phyloP scores from a whole-genome alignment of 2,113 vertebrate genomes.

The Campylomormyrus numenius region DNA sequence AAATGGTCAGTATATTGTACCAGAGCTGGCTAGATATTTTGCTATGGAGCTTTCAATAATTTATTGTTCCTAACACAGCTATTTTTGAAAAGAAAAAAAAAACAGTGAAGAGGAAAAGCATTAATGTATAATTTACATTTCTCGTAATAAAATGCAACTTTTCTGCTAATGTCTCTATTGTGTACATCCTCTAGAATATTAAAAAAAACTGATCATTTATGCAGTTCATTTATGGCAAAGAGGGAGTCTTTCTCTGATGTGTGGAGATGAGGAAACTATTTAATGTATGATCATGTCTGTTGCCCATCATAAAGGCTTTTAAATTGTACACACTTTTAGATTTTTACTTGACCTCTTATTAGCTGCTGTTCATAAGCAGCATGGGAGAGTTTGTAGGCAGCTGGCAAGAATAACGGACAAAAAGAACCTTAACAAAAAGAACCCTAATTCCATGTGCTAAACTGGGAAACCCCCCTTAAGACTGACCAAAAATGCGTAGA shows the following conservation, averaged over 20 bases:
- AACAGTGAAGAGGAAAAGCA: constrained; percentile 6
- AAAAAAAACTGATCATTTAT: neutral
- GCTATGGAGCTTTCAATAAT: constrained; percentile 38
- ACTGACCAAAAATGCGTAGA: neutral
- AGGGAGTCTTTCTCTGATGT: neutral
- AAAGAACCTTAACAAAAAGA: neutral
- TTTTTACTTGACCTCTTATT: neutral
- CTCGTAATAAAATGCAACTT: constrained; percentile 50
- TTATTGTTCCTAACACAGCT: constrained; percentile 42
- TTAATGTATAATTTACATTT: constrained; percentile 47
- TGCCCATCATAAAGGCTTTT: neutral
- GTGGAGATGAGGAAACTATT: neutral
- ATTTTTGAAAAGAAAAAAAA: constrained; percentile 38
- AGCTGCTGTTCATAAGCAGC: neutral
- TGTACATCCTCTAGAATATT: neutral
- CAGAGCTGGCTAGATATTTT: constrained; percentile 40
- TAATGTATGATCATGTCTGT: neutral
- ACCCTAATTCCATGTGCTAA: neutral
- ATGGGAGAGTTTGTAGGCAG: neutral
- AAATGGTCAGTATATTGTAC: constrained; percentile 32
- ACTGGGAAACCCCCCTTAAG: neutral
- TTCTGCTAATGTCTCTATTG: constrained; percentile 12
- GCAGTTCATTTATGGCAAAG: neutral
- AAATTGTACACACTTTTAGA: neutral
- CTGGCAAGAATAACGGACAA: neutral